Conservation (phyloP, 2,797 vertebrate species). For the Botia kubotai region DNA sequence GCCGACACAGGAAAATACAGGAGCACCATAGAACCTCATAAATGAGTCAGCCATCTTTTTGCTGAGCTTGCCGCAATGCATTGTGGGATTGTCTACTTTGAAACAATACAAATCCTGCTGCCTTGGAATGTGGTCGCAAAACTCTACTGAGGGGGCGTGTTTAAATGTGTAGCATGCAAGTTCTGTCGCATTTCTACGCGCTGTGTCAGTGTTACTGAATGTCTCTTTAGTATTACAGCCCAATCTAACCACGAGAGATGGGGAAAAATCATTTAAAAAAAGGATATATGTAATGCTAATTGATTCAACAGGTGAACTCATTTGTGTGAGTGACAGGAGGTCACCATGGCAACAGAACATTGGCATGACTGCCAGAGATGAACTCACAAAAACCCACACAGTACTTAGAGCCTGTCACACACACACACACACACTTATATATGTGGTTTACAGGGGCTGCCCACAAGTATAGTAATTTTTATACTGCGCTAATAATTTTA, state of each 20-base stretch:
- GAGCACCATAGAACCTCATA: neutral
- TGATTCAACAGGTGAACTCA: slow-evolving; percentile 50
- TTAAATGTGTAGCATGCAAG: no score
- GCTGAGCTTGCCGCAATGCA: neutral
- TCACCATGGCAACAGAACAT: slow-evolving; percentile 43
- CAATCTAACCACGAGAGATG: slow-evolving; percentile 22
- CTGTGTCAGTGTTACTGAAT: neutral
- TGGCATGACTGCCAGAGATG: slow-evolving; percentile 26
- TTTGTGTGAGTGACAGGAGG: slow-evolving; percentile 57
- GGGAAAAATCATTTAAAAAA: neutral
- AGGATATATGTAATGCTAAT: slow-evolving; percentile 29
- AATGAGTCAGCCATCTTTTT: neutral
- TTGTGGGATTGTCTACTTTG: neutral
- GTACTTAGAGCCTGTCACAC: neutral
- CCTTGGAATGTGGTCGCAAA: no score
- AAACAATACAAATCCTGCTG: neutral
- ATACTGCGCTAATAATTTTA: no score
- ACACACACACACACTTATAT: neutral
- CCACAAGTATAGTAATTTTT: no score
- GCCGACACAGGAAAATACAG: neutral
- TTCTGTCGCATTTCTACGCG: neutral
- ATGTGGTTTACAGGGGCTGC: no score
- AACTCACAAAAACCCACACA: neutral
- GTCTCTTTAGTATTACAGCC: slow-evolving; percentile 5
- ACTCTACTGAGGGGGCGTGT: neutral